Conservation (phyloP, 2,888 invertebrate genomes). For the Calameuta filiformis region DNA sequence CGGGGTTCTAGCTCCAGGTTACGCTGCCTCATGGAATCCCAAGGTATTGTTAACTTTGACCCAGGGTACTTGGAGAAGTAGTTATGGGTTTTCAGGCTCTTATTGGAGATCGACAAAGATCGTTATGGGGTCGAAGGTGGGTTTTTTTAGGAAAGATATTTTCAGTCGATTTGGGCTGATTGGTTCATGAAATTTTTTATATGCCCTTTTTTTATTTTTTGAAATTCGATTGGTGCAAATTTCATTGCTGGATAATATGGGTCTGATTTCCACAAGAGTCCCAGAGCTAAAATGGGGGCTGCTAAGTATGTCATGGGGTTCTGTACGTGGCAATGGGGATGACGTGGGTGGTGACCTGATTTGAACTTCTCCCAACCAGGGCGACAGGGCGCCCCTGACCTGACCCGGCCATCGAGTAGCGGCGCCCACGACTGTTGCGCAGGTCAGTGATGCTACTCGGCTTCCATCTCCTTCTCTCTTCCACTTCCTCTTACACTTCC, state of each 20-base stretch:
- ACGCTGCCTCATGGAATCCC: background rate
- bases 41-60: background rate
- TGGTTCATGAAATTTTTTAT: background rate
- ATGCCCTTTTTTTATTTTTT: background rate
- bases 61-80: background rate
- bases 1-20: conserved; percentile 18
- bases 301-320: conserved; percentile 22
- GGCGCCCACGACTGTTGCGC: conserved; percentile 48
- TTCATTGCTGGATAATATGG: background rate
- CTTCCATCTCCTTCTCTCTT: background rate
- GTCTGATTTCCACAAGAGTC: background rate
- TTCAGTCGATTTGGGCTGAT: no score
- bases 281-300: background rate
- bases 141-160: background rate
- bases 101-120: background rate
- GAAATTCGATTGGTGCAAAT: background rate
- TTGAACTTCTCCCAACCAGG: conserved; percentile 40
- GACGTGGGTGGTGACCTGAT: conserved; percentile 46
- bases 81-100: background rate
- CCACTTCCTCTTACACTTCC: background rate
- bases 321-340: conserved; percentile 16
- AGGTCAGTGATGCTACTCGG: conserved; percentile 43
- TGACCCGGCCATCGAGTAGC: conserved; percentile 32
- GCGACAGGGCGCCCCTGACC: conserved; percentile 47
- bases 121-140: background rate